These are phyloP conservation scores for Loripinus fragilis DNA, from an alignment of 2,888 invertebrate species.

Conservation along the genomic window DNA sequence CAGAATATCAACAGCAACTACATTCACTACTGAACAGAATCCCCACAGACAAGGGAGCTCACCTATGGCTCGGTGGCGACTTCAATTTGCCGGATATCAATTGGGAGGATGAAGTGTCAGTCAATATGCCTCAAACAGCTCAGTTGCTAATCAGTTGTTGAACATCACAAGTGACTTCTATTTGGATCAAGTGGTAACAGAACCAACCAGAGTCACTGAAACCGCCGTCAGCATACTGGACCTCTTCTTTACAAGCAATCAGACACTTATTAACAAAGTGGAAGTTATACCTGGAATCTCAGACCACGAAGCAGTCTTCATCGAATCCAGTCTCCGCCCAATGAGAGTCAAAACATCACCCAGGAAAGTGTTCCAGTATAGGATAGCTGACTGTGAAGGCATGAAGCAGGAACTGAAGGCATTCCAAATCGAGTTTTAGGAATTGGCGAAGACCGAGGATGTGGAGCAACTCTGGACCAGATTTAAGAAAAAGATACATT, in stretches of 20 bases:
- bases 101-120: constrained; percentile 25
- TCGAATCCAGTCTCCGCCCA: constrained; percentile 31
- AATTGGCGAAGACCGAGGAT: background rate
- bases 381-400: constrained; percentile 25
- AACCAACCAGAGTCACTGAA: constrained; percentile 32
- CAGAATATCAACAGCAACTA: constrained; percentile 5
- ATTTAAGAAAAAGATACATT: background rate
- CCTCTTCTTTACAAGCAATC: constrained; percentile 37
- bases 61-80: constrained; percentile 35
- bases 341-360: background rate
- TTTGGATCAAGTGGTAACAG: constrained; percentile 28
- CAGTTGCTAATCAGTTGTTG: constrained; percentile 26
- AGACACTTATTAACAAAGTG: constrained; percentile 19
- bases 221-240: constrained; percentile 21
- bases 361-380: constrained; percentile 18
- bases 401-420: constrained; percentile 5
- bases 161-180: constrained; percentile 18
- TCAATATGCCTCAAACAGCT: constrained; percentile 1
- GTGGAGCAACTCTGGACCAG: background rate
- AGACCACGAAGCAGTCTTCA: constrained; percentile 36
- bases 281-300: constrained; percentile 35
- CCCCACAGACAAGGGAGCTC: constrained; percentile 26
- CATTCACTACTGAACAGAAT: constrained; percentile 25
- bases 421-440: background rate
- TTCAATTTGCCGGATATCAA: constrained; percentile 36